Evolutionary conservation across 2,888 invertebrate species (phyloP), one percentile per base, ranked within the genome.

Genomic region (Lissocephala sabroskyi): DNA sequence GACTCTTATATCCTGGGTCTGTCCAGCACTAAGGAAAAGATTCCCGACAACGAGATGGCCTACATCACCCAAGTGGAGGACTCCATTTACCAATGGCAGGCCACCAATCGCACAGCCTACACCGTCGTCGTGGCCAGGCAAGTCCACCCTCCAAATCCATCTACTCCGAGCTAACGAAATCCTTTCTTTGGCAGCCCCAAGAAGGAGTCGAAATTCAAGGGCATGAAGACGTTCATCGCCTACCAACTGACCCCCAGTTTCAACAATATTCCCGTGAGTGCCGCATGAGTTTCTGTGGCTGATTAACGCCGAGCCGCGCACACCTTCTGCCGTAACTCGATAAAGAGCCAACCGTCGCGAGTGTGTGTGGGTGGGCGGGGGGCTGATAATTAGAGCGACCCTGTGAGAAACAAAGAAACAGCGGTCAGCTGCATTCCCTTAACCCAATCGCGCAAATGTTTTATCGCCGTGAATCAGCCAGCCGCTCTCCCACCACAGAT

Each of bases 141-240:
- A 23, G 23, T 23, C 23, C 7, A n/a, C n/a, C n/a, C n/a, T n/a
- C n/a, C n/a, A n/a, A 23, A 23, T 5, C 23, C 23, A 5, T 23
- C 23, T 23, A 23, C 23, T 23, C 3, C 3, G 7, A 23, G 7
- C 3, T 23, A 23, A 23, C n/a, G n/a, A n/a, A n/a, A n/a, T n/a
- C n/a, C n/a, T n/a, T n/a, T n/a, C n/a, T n/a, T n/a, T n/a, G n/a
- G 7, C 23, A 23, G 97, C 47, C 98, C 98, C 4, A 98, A 97
- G 82, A 98, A 99, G 83, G 97, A 97, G 85, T 92, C 95, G 0
- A 99, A 99, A 86, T 90, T 98, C 80, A 97, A 97, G 82, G 98
- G 97, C 33, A 89, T 98, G 70, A 98, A 98, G 86, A 97, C 96
- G 79, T 99, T 93, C 79, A 98, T 98, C 71, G 97, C 97, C 39